Conservation (phyloP, 2,797 vertebrate species). For the Pteronotus mesoamericanus region DNA sequence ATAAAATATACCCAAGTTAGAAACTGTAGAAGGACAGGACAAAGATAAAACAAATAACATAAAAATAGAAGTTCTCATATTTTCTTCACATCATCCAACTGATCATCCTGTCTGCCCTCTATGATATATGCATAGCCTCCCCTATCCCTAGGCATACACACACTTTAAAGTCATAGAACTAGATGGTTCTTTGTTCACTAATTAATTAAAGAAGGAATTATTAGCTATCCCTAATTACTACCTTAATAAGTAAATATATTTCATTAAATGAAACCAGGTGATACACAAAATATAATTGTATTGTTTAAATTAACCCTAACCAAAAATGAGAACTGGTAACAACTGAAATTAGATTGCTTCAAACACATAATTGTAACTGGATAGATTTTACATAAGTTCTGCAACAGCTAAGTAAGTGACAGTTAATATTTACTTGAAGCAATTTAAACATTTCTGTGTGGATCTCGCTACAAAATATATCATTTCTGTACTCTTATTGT, state of each 20-base stretch:
- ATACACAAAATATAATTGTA: not conserved
- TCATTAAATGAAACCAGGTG: not conserved
- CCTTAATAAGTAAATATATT: not conserved
- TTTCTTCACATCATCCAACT: not conserved
- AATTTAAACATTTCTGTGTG: slow-evolving; percentile 13
- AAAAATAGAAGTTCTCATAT: not conserved
- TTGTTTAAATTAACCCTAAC: not conserved
- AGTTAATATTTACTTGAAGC: slow-evolving; percentile 39
- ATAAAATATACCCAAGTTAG: not conserved
- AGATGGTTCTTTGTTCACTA: not conserved
- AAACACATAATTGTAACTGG: not conserved
- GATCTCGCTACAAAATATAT: slow-evolving; percentile 32
- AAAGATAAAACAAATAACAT: not conserved
- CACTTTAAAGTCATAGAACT: not conserved
- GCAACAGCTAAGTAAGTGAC: not conserved
- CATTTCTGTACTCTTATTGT: slow-evolving; percentile 40
- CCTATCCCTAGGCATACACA: not conserved
- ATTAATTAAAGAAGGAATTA: not conserved
- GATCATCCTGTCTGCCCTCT: not conserved
- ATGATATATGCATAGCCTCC: not conserved
- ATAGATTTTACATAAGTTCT: not conserved
- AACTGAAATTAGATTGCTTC: not conserved
- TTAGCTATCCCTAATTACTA: not conserved
- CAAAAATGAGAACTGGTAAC: not conserved
- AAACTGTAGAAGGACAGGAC: not conserved